Evolutionary conservation across 2,797 vertebrate species (phyloP), one percentile per base, ranked within the genome.

Genomic region (Artibeus jamaicensis): DNA sequence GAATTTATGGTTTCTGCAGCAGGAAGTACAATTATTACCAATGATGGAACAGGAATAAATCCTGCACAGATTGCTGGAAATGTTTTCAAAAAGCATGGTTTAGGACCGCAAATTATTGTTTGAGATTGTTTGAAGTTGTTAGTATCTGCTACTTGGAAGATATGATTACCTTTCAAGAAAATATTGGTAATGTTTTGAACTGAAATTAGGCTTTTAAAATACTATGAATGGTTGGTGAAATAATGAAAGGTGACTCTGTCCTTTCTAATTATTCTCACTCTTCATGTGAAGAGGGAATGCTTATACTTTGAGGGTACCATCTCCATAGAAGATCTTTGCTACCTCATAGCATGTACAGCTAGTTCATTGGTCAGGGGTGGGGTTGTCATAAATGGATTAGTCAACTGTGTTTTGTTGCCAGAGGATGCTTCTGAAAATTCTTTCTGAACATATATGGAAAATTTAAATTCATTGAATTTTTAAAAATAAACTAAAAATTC

Each of bases 41-140:
- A 99, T 84, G 99, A 99, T 98, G 99, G 99, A 97, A 99, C 99
- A 98, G 99, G 99, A 98, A 99, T 99, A 98, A 99, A 99, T 97
- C 99, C 99, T 90, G 99, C 99, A 68, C 99, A 99, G 97, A 99
- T 99, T 96, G 99, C 99, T 98, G 99, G 99, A 98, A 99, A 99
- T 65, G 99, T 99, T 97, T 99, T 99, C 98, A 98, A 99, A 79
- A 99, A 99, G 96, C 99, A 99, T 44, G 99, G 99, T 88, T 99
- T 99, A 48, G 99, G 99, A 98, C 99, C 99, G 68, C 98, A 99
- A 96, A 98, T 99, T 98, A 99, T 99, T 99, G 99, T 99, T 97
- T 99, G 99, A 98, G 99, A 99, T 98, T 97, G 99, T 99, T 97
- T 99, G 99, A 97, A 97, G 96, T 85, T 97, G 96, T 67, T 98